A percentile compares a stretch with the other conserved stretches of the same genome.
Conservation (phyloP, 2,888 invertebrate species). For the Phalera bucephala region DNA sequence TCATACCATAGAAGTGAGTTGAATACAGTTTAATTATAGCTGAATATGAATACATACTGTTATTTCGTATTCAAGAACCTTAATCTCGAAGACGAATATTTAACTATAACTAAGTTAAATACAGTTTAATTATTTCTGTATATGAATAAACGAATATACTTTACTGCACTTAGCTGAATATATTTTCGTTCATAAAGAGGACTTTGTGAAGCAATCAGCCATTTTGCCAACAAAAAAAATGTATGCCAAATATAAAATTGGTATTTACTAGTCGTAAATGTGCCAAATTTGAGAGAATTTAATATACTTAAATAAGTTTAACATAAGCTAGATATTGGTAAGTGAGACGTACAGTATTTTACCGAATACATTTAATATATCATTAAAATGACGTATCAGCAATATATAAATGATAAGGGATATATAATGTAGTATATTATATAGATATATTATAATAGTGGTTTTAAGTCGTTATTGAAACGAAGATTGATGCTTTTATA, state of each 20-base stretch:
- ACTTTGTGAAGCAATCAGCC: constrained; percentile 13
- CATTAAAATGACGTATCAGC: constrained; percentile 49
- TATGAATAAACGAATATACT: too few relatives aligned
- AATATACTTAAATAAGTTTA: constrained; percentile 40
- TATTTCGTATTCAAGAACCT: too few relatives aligned
- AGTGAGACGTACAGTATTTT: constrained; percentile 58
- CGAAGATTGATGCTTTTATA: too few relatives aligned
- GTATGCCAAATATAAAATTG: constrained; percentile 35
- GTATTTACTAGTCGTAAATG: constrained; percentile 45
- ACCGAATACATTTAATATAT: constrained; percentile 42
- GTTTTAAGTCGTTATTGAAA: too few relatives aligned
- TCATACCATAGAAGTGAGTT: too few relatives aligned
- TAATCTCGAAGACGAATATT: too few relatives aligned
- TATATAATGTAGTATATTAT: constrained; percentile 30
- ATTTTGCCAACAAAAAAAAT: constrained; percentile 25
- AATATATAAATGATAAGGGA: constrained; percentile 40
- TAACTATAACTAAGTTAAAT: too few relatives aligned
- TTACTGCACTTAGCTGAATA: too few relatives aligned
- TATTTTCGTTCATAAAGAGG: too few relatives aligned
- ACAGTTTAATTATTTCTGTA: too few relatives aligned
- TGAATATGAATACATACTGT: too few relatives aligned
- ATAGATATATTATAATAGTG: constrained; percentile 23
- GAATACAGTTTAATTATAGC: too few relatives aligned
- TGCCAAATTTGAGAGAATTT: constrained; percentile 77
- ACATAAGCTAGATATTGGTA: constrained; percentile 25